A percentile compares a stretch with the other conserved stretches of the same genome.
phyloP scores from a whole-genome alignment of 2,797 vertebrate genomes.

The Diplodus puntazzo region DNA sequence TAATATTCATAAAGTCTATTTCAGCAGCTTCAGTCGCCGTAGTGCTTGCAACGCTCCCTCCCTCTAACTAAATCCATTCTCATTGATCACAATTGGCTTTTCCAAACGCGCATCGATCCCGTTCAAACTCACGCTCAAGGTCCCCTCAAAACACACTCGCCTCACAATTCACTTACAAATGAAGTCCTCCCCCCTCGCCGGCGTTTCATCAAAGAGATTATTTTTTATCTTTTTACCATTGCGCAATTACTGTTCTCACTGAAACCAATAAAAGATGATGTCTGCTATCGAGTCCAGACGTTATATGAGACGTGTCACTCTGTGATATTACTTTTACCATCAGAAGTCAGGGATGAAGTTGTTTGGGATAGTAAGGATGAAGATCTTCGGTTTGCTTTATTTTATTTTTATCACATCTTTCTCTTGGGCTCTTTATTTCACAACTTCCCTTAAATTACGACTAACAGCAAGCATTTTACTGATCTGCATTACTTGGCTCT shows the following conservation, averaged over 20 bases:
- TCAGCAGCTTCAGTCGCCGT: slow-evolving; percentile 91
- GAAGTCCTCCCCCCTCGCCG: slow-evolving; percentile 63
- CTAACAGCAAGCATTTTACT: slow-evolving; percentile 8
- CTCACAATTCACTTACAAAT: slow-evolving; percentile 79
- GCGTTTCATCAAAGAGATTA: slow-evolving; percentile 66
- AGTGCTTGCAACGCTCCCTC: slow-evolving; percentile 79
- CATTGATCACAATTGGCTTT: slow-evolving; percentile 95
- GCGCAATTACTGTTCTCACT: slow-evolving; percentile 73
- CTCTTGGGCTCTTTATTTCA: slow-evolving; percentile 7
- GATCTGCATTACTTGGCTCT: slow-evolving; percentile 25
- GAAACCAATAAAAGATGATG: slow-evolving; percentile 77
- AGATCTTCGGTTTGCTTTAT: slow-evolving; percentile 37
- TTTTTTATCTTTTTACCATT: slow-evolving; percentile 74
- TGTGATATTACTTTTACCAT: slow-evolving; percentile 71
- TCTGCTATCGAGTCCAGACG: slow-evolving; percentile 47
- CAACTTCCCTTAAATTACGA: neutral
- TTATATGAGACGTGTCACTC: slow-evolving; percentile 63
- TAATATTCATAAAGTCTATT: slow-evolving; percentile 99
- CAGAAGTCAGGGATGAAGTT: slow-evolving; percentile 50
- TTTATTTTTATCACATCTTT: slow-evolving; percentile 13
- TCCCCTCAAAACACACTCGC: slow-evolving; percentile 81
- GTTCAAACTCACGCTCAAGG: slow-evolving; percentile 90
- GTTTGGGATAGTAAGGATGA: slow-evolving; percentile 12
- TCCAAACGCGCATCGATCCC: slow-evolving; percentile 84
- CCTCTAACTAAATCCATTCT: slow-evolving; percentile 92